Evolutionary conservation across 2,888 invertebrate species (phyloP).

Genomic region (Mylabris sibirica): DNA sequence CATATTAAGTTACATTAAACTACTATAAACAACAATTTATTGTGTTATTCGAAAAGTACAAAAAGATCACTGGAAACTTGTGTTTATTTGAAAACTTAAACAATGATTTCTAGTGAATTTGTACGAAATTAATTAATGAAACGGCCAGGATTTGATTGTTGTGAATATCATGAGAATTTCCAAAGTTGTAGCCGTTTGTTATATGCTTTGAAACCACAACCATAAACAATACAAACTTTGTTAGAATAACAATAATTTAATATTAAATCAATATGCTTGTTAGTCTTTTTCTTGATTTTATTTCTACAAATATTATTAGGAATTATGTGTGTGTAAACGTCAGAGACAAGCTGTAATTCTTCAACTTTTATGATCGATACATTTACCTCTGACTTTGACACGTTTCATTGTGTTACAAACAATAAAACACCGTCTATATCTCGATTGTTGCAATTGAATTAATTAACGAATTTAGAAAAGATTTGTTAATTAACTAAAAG

Average conservation of each 20-base stretch:
- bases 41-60: too few relatives aligned
- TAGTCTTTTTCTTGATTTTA: neutral
- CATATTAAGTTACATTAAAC: slow-evolving; percentile 3
- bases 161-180: neutral
- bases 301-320: too few relatives aligned
- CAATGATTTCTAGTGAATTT: neutral
- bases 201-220: neutral
- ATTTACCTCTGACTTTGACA: too few relatives aligned
- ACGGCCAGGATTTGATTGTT: neutral
- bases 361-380: too few relatives aligned
- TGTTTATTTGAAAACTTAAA: neutral
- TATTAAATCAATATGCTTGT: neutral
- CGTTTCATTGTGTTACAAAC: too few relatives aligned
- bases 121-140: neutral
- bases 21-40: too few relatives aligned
- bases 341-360: too few relatives aligned
- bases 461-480: too few relatives aligned
- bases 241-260: too few relatives aligned
- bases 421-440: neutral
- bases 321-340: too few relatives aligned
- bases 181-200: too few relatives aligned
- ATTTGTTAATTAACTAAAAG: too few relatives aligned
- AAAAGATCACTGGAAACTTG: neutral
- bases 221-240: neutral
- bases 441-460: neutral